Percentiles rank a stretch among this genome's conserved stretches.
Conservation (phyloP, 2,797 vertebrate species). For the Sparidentex hasta region DNA sequence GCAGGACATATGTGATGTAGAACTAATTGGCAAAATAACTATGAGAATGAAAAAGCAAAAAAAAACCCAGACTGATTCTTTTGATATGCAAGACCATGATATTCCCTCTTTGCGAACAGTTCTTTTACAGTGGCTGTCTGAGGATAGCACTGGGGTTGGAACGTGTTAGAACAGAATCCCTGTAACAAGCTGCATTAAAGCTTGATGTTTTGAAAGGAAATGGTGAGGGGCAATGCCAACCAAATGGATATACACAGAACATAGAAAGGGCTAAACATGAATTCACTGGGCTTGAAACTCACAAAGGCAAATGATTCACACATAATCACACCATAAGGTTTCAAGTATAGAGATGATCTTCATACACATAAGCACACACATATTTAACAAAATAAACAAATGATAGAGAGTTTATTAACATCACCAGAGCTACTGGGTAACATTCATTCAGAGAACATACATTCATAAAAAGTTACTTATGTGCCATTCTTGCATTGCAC, state of each 20-base stretch:
- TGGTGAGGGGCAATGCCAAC: slow-evolving; percentile 14
- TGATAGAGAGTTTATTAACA: background rate
- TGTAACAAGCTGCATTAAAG: slow-evolving; percentile 30
- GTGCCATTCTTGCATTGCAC: background rate
- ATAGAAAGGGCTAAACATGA: slow-evolving; percentile 41
- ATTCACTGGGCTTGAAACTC: slow-evolving; percentile 60
- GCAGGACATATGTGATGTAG: background rate
- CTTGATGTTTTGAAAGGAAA: slow-evolving; percentile 15
- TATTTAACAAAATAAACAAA: slow-evolving; percentile 20
- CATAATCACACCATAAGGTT: slow-evolving; percentile 19
- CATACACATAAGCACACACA: background rate
- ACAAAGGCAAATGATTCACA: slow-evolving; percentile 46
- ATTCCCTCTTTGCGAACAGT: background rate
- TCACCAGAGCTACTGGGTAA: slow-evolving; percentile 10
- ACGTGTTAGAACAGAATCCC: slow-evolving; percentile 22
- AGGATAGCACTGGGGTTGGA: background rate
- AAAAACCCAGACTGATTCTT: too few relatives aligned
- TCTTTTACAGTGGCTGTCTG: slow-evolving; percentile 13
- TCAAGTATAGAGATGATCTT: slow-evolving; percentile 19
- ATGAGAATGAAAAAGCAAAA: background rate
- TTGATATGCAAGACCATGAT: background rate
- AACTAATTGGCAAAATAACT: background rate
- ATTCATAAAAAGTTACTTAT: background rate
- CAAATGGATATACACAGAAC: slow-evolving; percentile 34
- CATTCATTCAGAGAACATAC: slow-evolving; percentile 42